Percentiles rank a stretch among this genome's conserved stretches.
phyloP scores from a whole-genome alignment of 2,888 invertebrate genomes.

The Agrypnus murinus region DNA sequence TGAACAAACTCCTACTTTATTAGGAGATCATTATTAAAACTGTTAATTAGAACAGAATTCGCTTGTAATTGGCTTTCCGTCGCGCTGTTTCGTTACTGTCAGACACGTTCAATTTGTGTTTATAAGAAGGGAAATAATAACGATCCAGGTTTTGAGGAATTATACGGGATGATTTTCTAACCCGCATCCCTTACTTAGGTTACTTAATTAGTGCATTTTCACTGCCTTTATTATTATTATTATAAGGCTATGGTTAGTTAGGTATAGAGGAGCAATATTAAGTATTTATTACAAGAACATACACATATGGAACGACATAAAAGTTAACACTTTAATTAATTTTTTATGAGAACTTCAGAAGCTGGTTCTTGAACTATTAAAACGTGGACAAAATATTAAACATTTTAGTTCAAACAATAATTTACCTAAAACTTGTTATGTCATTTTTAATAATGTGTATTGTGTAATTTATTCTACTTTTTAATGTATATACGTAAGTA shows the following conservation, averaged over 20 bases:
- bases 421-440: no score
- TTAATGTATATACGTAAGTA: no score
- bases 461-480: no score
- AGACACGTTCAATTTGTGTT: constrained; percentile 24
- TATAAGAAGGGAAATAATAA: constrained; percentile 18
- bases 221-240: constrained; percentile 49
- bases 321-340: no score
- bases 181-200: constrained; percentile 59
- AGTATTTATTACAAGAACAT: constrained; percentile 14
- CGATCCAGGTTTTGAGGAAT: constrained; percentile 22
- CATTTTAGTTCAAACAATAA: no score
- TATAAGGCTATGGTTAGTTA: constrained; percentile 45
- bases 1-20: constrained; percentile 69
- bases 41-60: constrained; percentile 62
- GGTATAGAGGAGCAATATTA: constrained; percentile 33
- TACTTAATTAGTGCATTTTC: constrained; percentile 59
- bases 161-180: constrained; percentile 37
- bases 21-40: constrained; percentile 70
- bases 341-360: no score
- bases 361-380: no score
- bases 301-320: background rate
- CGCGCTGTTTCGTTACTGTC: constrained; percentile 31
- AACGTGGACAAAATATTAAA: no score
- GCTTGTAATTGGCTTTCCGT: constrained; percentile 41
- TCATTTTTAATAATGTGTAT: no score